Evolutionary conservation across 2,797 vertebrate genomes (phyloP).

Genomic region (Rhynchonycteris naso): DNA sequence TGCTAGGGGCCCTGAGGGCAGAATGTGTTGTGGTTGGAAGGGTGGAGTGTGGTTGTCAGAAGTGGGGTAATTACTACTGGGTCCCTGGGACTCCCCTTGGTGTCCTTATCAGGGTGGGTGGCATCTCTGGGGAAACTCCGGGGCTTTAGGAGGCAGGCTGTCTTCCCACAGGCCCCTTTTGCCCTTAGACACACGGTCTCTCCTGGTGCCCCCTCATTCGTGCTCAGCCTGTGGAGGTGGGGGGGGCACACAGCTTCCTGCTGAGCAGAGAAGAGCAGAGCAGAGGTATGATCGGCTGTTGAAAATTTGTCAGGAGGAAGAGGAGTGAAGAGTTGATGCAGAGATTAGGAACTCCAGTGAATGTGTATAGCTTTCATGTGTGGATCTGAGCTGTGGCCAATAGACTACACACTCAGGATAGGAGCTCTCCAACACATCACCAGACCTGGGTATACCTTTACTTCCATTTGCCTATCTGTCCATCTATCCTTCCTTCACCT

Average conservation of each 20-base stretch:
- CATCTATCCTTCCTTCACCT: background rate
- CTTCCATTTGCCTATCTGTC: background rate
- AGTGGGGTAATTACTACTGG: background rate
- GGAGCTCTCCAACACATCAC: background rate
- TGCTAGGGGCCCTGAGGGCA: background rate
- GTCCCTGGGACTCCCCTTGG: background rate
- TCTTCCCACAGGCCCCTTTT: too few relatives aligned
- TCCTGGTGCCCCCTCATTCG: background rate
- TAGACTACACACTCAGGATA: background rate
- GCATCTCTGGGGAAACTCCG: background rate
- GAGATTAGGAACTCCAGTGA: background rate
- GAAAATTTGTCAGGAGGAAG: background rate
- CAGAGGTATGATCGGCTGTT: fast-evolving
- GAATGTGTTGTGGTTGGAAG: background rate
- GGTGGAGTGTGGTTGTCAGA: background rate
- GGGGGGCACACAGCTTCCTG: background rate
- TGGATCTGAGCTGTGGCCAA: background rate
- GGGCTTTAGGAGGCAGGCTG: background rate
- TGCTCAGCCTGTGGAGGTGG: background rate
- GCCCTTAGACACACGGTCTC: background rate
- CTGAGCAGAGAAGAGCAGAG: background rate
- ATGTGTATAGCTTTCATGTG: background rate
- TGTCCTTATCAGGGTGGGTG: background rate
- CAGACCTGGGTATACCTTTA: too few relatives aligned
- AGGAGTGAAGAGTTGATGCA: background rate